phyloP scores from a whole-genome alignment of 2,797 vertebrate genomes.

The Choloepus didactylus region DNA sequence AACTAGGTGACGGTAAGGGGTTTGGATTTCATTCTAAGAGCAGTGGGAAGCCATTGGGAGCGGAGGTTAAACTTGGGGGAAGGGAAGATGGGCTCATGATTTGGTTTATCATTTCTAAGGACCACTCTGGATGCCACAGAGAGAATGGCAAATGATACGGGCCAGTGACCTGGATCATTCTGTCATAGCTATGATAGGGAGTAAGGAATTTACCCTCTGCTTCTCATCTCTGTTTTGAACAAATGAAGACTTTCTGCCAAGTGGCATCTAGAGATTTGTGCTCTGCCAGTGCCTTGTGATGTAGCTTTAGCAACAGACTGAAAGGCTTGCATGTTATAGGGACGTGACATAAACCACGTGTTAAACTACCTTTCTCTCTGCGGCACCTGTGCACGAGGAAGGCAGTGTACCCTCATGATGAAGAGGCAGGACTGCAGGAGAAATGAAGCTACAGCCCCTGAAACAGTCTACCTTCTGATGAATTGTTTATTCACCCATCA shows the following conservation, averaged over 20 bases:
- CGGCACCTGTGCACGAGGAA: background rate
- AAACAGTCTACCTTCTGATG: background rate
- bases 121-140: background rate
- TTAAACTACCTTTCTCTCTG: background rate
- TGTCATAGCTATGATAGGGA: background rate
- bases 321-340: background rate
- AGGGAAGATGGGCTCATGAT: background rate
- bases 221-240: background rate
- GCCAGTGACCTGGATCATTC: background rate
- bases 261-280: background rate
- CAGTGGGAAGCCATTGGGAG: background rate
- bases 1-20: background rate
- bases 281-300: background rate
- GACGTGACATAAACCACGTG: background rate
- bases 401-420: background rate
- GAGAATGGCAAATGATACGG: background rate
- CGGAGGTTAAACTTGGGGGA: background rate
- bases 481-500: background rate
- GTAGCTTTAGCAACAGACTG: background rate
- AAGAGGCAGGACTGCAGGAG: background rate
- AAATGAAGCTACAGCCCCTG: background rate
- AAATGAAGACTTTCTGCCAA: background rate
- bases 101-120: background rate
- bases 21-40: background rate
- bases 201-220: background rate